Evolutionary conservation across 1,140 invertebrate species (phyloP), one percentile per base, ranked within the genome.

Genomic region (Amphibalanus amphitrite): DNA sequence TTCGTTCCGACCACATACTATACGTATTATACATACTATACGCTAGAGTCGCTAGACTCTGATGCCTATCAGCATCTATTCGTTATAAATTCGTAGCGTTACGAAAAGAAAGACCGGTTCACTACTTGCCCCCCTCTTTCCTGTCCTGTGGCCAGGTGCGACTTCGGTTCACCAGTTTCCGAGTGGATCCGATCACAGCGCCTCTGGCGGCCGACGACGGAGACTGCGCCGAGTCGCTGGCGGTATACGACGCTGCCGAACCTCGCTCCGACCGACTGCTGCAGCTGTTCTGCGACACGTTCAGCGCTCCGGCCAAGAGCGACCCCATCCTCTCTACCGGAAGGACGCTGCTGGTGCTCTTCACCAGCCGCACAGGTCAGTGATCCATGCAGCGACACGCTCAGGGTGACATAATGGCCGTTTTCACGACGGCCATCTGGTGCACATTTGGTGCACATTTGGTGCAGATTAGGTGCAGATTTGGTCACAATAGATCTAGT

Each of bases 221-320:
- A 0, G 92, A 93, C 74, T 95, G 91, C 75, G 91, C 89, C 0
- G 91, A 95, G 76, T 92, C 90, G 3, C 80, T 95, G 20, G 93
- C 91, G 0, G 83, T 95, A 0, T 93, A 93, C 79, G 91, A 93
- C 75, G 86, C 90, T 0, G 85, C 88, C 26, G 87, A 89, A 82
- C 88, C 91, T 3, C 90, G 93, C 76, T 90, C 93, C 73, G 89
- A 91, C 0, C 84, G 85, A 70, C 92, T 93, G 70, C 92, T 93
- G 74, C 93, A 93, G 78, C 93, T 91, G 8, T 93, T 94, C 79
- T 94, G 92, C 79, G 91, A 94, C 79, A 93, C 91, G 0, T 93
- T 93, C 80, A 92, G 90, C 38, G 87, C 89, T 71, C 89, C 91
- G 0, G 90, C 93, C 88, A 91, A 93, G 79, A 93, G 93, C 78